phyloP scores from a whole-genome alignment of 2,113 vertebrate genomes.

The Bujurquina vittata region DNA sequence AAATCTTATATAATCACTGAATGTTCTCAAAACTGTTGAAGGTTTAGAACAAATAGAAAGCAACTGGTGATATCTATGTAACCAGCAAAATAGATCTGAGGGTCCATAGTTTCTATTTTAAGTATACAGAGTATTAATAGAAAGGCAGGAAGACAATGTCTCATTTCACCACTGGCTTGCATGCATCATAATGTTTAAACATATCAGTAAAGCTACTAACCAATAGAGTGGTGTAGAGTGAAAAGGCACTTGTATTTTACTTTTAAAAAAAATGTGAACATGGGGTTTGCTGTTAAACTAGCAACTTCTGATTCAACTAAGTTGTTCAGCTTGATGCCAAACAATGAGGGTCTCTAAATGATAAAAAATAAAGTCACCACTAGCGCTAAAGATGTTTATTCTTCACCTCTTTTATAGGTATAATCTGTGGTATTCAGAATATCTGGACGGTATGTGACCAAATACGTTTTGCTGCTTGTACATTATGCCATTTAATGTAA shows the following conservation, averaged over 20 bases:
- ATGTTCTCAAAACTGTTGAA: constrained; percentile 51
- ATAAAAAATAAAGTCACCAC: constrained; percentile 12
- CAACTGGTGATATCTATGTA: constrained; percentile 26
- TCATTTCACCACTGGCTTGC: constrained; percentile 70
- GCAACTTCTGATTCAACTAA: constrained; percentile 10
- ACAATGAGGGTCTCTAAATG: constrained; percentile 21
- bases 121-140: constrained; percentile 15
- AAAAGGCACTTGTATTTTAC: constrained; percentile 58
- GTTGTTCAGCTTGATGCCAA: constrained; percentile 48
- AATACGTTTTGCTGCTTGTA: constrained; percentile 50
- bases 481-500: constrained; percentile 10
- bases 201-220: constrained; percentile 75
- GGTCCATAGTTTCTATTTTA: constrained; percentile 30
- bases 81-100: constrained; percentile 41
- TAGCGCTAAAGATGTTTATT: constrained; percentile 50
- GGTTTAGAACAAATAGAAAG: constrained; percentile 29
- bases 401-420: constrained; percentile 23
- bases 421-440: constrained; percentile 39
- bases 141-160: constrained; percentile 29
- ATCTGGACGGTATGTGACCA: constrained; percentile 60
- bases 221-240: constrained; percentile 62
- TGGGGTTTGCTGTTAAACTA: constrained; percentile 31
- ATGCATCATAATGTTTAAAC: constrained; percentile 71
- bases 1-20: constrained; percentile 53
- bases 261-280: constrained; percentile 44